Conservation (phyloP, 2,113 vertebrate species). For the Steatornis caripensis region DNA sequence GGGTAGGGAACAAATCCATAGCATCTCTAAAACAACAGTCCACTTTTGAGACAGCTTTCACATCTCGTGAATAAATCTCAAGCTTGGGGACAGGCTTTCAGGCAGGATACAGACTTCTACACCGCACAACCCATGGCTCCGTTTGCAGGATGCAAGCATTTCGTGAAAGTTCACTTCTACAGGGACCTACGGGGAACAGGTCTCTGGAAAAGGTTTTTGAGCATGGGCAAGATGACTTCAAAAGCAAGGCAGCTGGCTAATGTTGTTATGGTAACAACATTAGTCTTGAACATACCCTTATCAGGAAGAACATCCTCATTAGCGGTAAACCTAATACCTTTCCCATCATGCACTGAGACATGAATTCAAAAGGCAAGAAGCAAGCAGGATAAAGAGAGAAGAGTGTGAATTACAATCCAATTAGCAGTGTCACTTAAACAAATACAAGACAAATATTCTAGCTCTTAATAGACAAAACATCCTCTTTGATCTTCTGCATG, state of each 20-base stretch:
- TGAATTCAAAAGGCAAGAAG: conserved; percentile 79
- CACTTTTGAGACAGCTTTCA: not conserved
- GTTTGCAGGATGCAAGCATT: not conserved
- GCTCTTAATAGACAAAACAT: not conserved
- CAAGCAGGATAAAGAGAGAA: conserved; percentile 75
- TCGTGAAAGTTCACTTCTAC: not conserved
- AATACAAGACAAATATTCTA: not conserved
- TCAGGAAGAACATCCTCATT: conserved; percentile 90
- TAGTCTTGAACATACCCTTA: conserved; percentile 85
- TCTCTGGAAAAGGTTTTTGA: conserved; percentile 18
- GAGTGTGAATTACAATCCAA: conserved; percentile 51
- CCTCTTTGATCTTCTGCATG: not conserved
- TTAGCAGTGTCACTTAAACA: not conserved
- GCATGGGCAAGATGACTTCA: not conserved
- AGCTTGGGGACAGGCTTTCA: not conserved
- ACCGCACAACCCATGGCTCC: not conserved
- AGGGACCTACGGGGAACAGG: not conserved
- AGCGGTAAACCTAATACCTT: conserved; percentile 94
- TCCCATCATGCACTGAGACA: conserved; percentile 93
- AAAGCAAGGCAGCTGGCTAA: conserved; percentile 34
- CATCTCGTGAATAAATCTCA: not conserved
- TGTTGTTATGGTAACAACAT: conserved; percentile 61
- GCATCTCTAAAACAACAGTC: not conserved
- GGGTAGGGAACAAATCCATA: not conserved
- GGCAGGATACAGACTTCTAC: not conserved